Evolutionary conservation across 2,888 invertebrate species (phyloP).

Genomic region (Latrodectus hesperus): DNA sequence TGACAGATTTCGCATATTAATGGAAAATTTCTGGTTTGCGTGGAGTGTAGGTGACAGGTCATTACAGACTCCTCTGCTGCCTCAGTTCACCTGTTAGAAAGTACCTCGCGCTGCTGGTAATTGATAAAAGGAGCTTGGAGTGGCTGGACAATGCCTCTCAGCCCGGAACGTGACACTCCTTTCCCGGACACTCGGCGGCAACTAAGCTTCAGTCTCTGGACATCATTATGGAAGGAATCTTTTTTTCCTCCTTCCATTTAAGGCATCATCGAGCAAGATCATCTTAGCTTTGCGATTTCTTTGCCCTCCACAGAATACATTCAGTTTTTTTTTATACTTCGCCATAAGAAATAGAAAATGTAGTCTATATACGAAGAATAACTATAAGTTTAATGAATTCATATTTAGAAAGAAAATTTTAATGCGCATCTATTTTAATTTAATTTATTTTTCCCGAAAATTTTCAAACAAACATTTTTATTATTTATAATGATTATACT

Average conservation of each 20-base stretch:
- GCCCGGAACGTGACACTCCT: slow-evolving; percentile 56
- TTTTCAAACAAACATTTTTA: too few species aligned
- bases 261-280: background rate
- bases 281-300: too few species aligned
- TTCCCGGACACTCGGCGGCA: slow-evolving; percentile 24
- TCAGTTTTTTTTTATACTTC: too few species aligned
- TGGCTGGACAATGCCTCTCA: slow-evolving; percentile 61
- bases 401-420: too few species aligned
- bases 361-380: too few species aligned
- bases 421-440: too few species aligned
- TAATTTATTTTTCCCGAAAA: too few species aligned
- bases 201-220: slow-evolving; percentile 11
- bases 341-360: too few species aligned
- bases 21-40: slow-evolving; percentile 57
- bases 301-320: too few species aligned
- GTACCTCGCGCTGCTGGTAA: slow-evolving; percentile 40
- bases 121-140: slow-evolving; percentile 44
- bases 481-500: too few species aligned
- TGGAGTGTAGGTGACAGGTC: slow-evolving; percentile 62
- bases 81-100: slow-evolving; percentile 60
- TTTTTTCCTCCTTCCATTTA: background rate
- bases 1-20: slow-evolving; percentile 69
- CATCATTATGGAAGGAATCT: background rate
- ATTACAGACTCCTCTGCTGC: slow-evolving; percentile 58
- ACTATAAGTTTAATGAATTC: too few species aligned